Percentiles rank a stretch among this genome's conserved stretches.
Evolutionary conservation across 1,140 invertebrate species (phyloP).

Genomic region (Orussus abietinus): DNA sequence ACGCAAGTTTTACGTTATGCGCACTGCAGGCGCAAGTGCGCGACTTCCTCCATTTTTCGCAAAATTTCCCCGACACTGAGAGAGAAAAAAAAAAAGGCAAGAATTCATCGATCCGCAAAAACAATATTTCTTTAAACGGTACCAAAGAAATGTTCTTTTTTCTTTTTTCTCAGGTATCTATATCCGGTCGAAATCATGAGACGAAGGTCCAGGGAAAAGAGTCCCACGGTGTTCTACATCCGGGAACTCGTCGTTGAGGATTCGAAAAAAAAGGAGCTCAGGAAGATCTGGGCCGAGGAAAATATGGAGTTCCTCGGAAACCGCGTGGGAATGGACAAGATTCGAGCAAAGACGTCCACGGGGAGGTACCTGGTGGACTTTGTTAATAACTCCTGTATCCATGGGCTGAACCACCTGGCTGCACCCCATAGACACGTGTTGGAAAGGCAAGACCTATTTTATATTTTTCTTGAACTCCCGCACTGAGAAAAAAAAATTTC

Average conservation of each 20-base stretch:
- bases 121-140: no score
- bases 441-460: constrained; percentile 18
- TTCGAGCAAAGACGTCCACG: constrained; percentile 15
- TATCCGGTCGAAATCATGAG: no score
- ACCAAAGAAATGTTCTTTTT: no score
- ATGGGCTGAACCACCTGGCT: constrained; percentile 29
- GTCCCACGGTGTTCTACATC: background rate
- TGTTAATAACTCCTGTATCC: constrained; percentile 21
- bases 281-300: background rate
- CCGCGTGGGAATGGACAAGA: constrained; percentile 19
- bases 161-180: no score
- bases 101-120: no score
- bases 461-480: background rate
- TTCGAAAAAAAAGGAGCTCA: background rate
- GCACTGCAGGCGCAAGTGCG: no score
- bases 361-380: constrained; percentile 27
- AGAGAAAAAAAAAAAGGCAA: no score
- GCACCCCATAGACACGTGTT: constrained; percentile 25
- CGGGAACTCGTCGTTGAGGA: background rate
- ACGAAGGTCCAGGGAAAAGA: constrained; percentile 5
- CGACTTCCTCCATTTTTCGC: no score
- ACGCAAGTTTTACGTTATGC: no score
- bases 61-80: no score
- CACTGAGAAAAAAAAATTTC: background rate
- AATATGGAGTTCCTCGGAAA: constrained; percentile 1